These are phyloP conservation scores for Chroicocephalus ridibundus DNA, from an alignment of 2,113 vertebrate species.

Conservation along the genomic window DNA sequence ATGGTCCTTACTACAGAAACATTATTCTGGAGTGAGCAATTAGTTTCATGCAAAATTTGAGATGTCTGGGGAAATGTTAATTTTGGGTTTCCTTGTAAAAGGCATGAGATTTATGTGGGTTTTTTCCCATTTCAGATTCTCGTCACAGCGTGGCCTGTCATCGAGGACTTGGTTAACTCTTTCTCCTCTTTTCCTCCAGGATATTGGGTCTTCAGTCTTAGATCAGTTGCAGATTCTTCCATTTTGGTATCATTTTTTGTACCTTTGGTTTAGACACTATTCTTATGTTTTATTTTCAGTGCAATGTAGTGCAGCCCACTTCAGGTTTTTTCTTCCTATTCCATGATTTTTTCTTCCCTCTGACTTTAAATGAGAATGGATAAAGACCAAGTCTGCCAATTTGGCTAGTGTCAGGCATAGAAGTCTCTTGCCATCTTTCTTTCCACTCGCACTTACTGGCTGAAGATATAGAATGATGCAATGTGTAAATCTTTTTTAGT, in stretches of 20 bases:
- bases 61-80: neutral
- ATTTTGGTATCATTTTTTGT: neutral
- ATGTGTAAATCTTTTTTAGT: neutral
- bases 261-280: neutral
- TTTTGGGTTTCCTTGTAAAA: neutral
- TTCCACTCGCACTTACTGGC: neutral
- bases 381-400: neutral
- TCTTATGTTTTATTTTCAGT: neutral
- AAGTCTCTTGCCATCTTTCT: neutral
- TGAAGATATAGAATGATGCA: neutral
- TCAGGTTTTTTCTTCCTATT: neutral
- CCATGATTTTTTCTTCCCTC: neutral
- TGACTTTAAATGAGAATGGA: neutral
- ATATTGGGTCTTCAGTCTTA: neutral
- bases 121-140: neutral
- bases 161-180: neutral
- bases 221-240: neutral
- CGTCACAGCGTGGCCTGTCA: neutral
- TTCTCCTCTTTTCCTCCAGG: neutral
- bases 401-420: neutral
- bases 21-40: neutral
- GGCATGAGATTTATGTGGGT: neutral
- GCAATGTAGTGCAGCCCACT: neutral
- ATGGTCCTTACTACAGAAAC: neutral
- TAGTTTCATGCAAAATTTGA: slow-evolving; percentile 22